Conservation (phyloP, 35 echinoderm and acorn worm species). For the Nesometra sesokonis region DNA sequence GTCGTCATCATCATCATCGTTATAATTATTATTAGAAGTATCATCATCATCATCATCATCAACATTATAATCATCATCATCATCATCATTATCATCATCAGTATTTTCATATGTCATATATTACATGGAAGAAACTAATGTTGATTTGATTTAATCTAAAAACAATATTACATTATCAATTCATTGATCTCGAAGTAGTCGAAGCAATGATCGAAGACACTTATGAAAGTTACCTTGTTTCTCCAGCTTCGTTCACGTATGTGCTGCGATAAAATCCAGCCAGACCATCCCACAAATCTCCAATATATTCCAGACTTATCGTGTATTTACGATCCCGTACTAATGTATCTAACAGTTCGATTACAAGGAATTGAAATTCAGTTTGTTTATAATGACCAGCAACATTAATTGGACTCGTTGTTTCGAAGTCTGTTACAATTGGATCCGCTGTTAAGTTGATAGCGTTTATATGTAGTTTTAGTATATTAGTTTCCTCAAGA, state of each 20-base stretch:
- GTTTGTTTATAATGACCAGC: not conserved
- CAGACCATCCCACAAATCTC: constrained; percentile 51
- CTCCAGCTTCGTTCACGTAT: constrained; percentile 35
- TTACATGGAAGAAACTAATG: too few species aligned
- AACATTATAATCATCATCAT: too few species aligned
- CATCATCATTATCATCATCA: too few species aligned
- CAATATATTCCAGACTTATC: constrained; percentile 46
- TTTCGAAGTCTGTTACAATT: constrained; percentile 10
- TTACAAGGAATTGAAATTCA: constrained; percentile 57
- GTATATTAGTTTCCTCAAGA: constrained; percentile 19
- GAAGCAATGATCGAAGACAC: too few species aligned
- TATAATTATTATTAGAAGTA: too few species aligned
- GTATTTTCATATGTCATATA: too few species aligned
- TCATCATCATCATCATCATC: too few species aligned
- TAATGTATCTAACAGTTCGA: constrained; percentile 7
- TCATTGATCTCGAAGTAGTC: too few species aligned
- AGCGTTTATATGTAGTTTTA: constrained; percentile 58
- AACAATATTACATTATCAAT: too few species aligned
- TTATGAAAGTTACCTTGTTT: constrained; percentile 44
- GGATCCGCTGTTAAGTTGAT: constrained; percentile 16
- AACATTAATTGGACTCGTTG: not conserved
- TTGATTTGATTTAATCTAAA: too few species aligned
- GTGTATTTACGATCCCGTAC: constrained; percentile 18
- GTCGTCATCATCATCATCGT: too few species aligned
- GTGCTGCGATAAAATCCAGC: constrained; percentile 82